phyloP scores from a whole-genome alignment of 2,113 vertebrate species.

The Notarius lentiginosus region DNA sequence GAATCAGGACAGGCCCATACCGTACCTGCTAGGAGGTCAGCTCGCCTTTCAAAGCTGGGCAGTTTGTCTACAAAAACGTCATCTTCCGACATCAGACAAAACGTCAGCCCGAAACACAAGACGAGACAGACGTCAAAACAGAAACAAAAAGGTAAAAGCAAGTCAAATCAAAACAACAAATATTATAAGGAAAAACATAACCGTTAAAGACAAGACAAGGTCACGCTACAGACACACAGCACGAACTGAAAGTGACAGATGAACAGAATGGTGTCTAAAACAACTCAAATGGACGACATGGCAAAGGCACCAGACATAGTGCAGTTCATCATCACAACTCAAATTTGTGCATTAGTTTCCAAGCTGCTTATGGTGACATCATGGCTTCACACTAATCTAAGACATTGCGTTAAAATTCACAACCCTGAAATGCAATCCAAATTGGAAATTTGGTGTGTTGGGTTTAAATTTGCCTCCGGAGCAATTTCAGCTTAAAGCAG shows the following conservation, averaged over 20 bases:
- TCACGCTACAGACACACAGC: conserved; percentile 31
- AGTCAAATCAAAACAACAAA: conserved; percentile 54
- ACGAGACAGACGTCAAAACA: conserved; percentile 66
- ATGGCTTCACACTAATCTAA: not conserved
- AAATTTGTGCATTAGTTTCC: not conserved
- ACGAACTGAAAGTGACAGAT: conserved; percentile 22
- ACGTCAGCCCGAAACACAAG: conserved; percentile 68
- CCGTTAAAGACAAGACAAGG: conserved; percentile 39
- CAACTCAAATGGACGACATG: conserved; percentile 7
- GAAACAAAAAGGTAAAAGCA: conserved; percentile 61
- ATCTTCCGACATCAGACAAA: conserved; percentile 83
- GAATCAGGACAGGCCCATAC: conserved; percentile 61
- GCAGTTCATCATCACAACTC: not conserved
- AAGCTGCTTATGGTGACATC: not conserved
- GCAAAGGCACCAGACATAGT: conserved; percentile 13
- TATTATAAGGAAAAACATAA: conserved; percentile 45
- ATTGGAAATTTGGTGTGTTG: not conserved
- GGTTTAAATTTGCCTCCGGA: not conserved
- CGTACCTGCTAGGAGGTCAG: conserved; percentile 85
- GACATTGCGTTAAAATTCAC: not conserved
- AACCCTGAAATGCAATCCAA: not conserved
- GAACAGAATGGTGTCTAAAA: conserved; percentile 16
- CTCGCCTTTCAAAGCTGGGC: conserved; percentile 84
- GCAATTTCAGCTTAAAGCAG: not conserved
- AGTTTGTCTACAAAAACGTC: conserved; percentile 90